A percentile compares a stretch with the other conserved stretches of the same genome.
phyloP scores from a whole-genome alignment of 2,888 invertebrate species.

The Cantharis rustica region DNA sequence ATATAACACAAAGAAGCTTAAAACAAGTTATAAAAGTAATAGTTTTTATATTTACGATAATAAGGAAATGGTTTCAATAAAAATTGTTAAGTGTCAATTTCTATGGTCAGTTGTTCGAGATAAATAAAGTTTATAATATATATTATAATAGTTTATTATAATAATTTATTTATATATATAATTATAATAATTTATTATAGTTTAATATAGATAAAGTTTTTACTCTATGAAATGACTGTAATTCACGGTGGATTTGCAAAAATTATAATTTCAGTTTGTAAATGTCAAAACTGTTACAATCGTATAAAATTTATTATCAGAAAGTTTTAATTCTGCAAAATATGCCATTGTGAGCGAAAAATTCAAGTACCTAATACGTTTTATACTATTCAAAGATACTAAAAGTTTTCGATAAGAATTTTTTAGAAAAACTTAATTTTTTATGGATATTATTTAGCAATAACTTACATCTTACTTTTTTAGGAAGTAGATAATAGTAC shows the following conservation, averaged over 20 bases:
- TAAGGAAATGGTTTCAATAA: not conserved
- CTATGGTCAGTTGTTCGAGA: not conserved
- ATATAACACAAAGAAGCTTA: not conserved
- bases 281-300: not conserved
- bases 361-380: not conserved
- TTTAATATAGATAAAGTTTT: too few species aligned
- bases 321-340: not conserved
- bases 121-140: too few species aligned
- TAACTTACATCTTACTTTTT: not conserved
- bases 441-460: not conserved
- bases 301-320: not conserved
- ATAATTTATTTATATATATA: too few species aligned
- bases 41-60: not conserved
- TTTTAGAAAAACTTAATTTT: not conserved
- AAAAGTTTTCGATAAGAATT: not conserved
- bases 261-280: not conserved
- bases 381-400: not conserved
- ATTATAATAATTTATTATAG: too few species aligned
- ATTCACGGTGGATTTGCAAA: not conserved
- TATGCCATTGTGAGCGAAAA: not conserved
- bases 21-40: not conserved
- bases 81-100: not conserved
- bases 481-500: not conserved
- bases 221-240: not conserved
- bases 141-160: too few species aligned